Base-by-base conservation (phyloP, 2,113 vertebrate species). In the Tragelaphus imberbis region DNA sequence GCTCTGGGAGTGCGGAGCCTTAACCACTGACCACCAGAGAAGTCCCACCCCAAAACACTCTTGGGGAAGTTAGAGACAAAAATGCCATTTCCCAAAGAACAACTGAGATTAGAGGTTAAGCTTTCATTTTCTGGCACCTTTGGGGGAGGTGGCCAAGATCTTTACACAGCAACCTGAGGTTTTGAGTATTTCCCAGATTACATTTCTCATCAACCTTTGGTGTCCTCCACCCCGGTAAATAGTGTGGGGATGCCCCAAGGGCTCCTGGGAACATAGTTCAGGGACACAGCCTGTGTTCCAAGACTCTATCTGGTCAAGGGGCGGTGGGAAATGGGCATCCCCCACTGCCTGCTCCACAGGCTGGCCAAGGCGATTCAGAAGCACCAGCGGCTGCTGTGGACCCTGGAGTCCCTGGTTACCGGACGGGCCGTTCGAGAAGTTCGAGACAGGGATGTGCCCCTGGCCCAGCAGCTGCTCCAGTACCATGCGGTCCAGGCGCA, bases 401-500 rank as follows among this genome's bases (percentile, higher is more conserved):
- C 98, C 30, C 96, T 99, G 85, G 99, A 99, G 68, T 98, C 98
- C 61, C 96, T 99, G 95, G 97, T 98, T 21, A 98, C 98, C 0
- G 99, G 99, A 15, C 96, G 98, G 65, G 97, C 98, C 0, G 87
- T 99, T 40, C 97, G 98, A 13, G 99, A 99, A 58, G 79, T 98
- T 53, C 98, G 98, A 3, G 98, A 98, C 27, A 85, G 95, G 21
- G 99, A 99, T 4, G 16, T 98, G 7, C 98, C 98, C 0, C 95
- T 98, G 94, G 98, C 98, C 44, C 97, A 98, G 88, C 98, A 98
- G 40, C 98, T 99, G 92, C 98, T 99, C 12, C 98, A 98, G 59
- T 98, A 98, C 92, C 81, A 98, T 5, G 98, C 98, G 0, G 71
- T 98, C 28, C 98, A 98, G 98, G 98, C 98, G 0, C 84, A 98